Percentiles rank a stretch among this genome's conserved stretches.
phyloP scores from a whole-genome alignment of 1,140 invertebrate genomes.

The Aphaenogaster rudis region DNA sequence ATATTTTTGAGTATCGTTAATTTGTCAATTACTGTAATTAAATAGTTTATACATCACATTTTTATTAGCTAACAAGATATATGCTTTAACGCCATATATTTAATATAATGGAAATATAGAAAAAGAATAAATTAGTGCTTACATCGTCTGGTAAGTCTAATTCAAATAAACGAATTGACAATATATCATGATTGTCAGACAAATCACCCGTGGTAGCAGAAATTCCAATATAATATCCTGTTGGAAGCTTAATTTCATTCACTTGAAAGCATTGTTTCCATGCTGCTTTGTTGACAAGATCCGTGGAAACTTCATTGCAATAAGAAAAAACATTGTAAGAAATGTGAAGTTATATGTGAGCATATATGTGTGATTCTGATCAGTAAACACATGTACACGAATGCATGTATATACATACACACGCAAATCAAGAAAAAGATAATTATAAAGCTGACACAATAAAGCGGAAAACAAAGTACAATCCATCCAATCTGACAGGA shows the following conservation, averaged over 20 bases:
- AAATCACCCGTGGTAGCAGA: conserved; percentile 98
- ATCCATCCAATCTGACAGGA: background rate
- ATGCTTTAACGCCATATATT: background rate
- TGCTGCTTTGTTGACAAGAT: conserved; percentile 96
- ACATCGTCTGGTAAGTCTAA: conserved; percentile 92
- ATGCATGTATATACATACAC: background rate
- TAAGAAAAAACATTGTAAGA: conserved; percentile 38
- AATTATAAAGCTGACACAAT: conserved; percentile 5
- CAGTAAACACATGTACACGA: background rate
- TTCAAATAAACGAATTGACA: conserved; percentile 96
- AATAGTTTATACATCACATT: background rate
- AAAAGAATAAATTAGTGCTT: conserved; percentile 78
- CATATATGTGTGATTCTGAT: background rate
- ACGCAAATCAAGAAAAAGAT: background rate
- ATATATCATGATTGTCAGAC: conserved; percentile 98
- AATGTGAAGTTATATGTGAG: background rate
- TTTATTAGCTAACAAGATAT: background rate
- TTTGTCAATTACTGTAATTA: background rate
- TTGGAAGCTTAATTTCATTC: conserved; percentile 96
- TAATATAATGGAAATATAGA: background rate
- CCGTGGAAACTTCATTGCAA: conserved; percentile 92
- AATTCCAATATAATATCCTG: conserved; percentile 98
- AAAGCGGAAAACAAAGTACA: background rate
- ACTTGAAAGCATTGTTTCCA: conserved; percentile 98
- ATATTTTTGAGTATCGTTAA: conserved; percentile 45